Conservation (phyloP, 2,888 invertebrate species). For the Drosophila demipolita region DNA sequence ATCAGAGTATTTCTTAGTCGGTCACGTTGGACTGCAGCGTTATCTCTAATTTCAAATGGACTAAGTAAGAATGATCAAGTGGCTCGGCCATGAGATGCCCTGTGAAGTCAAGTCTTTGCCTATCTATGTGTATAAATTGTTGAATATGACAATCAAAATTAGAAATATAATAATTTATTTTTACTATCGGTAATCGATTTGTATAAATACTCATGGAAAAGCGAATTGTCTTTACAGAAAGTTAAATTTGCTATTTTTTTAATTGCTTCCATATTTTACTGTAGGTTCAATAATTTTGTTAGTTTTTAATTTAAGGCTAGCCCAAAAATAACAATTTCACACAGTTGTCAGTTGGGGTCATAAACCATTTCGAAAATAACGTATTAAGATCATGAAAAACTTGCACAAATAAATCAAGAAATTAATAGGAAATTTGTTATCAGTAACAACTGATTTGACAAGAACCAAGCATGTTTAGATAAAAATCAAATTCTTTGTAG, state of each 20-base stretch:
- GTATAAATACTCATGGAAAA: background rate
- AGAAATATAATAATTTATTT: background rate
- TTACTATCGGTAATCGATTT: background rate
- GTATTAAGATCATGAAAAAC: background rate
- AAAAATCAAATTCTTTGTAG: background rate
- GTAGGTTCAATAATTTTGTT: background rate
- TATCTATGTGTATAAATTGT: background rate
- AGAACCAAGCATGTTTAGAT: slow-evolving; percentile 9
- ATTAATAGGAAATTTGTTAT: background rate
- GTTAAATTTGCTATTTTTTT: background rate
- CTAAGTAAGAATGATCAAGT: background rate
- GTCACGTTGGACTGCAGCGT: too few relatives aligned
- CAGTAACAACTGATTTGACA: slow-evolving; percentile 23
- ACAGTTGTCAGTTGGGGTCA: background rate
- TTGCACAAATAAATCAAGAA: background rate
- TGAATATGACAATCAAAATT: background rate
- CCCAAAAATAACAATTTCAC: background rate
- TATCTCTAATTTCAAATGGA: background rate
- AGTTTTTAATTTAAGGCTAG: background rate
- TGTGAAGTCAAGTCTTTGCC: background rate
- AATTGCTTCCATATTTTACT: background rate
- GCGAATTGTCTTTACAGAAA: background rate
- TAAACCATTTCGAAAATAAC: background rate
- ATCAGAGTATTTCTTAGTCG: too few relatives aligned
- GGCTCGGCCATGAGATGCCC: background rate